A percentile compares a stretch with the other conserved stretches of the same genome.
Evolutionary conservation across 2,888 invertebrate species (phyloP).

Genomic region (Anoplius nigerrimus): DNA sequence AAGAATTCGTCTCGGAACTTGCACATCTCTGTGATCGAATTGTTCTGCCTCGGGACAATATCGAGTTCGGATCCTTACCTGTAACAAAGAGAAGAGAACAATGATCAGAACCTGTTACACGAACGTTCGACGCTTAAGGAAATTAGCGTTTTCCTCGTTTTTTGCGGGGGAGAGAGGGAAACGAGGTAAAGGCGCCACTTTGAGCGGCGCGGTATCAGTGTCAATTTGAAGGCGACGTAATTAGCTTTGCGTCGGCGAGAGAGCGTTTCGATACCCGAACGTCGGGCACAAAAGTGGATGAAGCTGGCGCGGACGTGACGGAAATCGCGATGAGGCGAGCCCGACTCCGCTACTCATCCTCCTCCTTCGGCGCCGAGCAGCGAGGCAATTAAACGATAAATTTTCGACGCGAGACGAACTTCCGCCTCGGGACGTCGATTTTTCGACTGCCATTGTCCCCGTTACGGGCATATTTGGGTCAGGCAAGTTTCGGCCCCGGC

Average conservation of each 20-base stretch:
- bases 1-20: too few relatives aligned
- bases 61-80: slow-evolving; percentile 39
- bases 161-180: too few relatives aligned
- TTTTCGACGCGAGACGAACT: slow-evolving; percentile 35
- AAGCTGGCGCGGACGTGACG: not conserved
- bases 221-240: not conserved
- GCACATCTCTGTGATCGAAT: too few relatives aligned
- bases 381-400: slow-evolving; percentile 54
- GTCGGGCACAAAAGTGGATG: not conserved
- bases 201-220: too few relatives aligned
- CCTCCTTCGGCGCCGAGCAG: slow-evolving; percentile 31
- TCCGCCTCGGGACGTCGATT: not conserved
- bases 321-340: not conserved
- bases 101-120: too few relatives aligned
- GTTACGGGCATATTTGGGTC: too few relatives aligned
- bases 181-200: too few relatives aligned
- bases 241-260: slow-evolving; percentile 1
- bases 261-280: not conserved
- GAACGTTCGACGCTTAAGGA: too few relatives aligned
- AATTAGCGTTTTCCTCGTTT: too few relatives aligned
- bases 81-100: slow-evolving; percentile 32
- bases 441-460: too few relatives aligned
- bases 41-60: not conserved
- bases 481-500: too few relatives aligned
- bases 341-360: too few relatives aligned